phyloP scores from a whole-genome alignment of 2,888 invertebrate species.

The Hydrotaea cyrtoneurina region DNA sequence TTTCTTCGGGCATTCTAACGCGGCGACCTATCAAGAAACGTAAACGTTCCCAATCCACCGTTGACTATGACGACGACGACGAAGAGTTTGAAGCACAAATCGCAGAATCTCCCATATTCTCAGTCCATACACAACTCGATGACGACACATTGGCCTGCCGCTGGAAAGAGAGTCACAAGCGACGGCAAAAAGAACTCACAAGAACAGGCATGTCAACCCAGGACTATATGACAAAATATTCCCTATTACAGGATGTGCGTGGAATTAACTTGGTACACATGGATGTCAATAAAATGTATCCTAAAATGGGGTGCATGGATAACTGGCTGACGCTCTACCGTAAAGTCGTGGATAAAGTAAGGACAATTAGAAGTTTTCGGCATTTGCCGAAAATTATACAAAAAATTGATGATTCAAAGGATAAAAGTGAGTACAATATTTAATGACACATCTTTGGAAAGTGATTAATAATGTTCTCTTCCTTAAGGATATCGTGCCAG shows the following conservation, averaged over 20 bases:
- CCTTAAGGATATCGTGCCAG: constrained; percentile 52
- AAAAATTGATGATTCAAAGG: constrained; percentile 43
- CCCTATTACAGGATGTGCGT: constrained; percentile 23
- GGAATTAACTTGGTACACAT: constrained; percentile 47
- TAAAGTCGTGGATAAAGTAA: constrained; percentile 34
- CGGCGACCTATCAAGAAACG: constrained; percentile 11
- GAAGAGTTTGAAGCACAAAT: background rate
- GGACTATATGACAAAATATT: constrained; percentile 50
- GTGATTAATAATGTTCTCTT: too few relatives aligned
- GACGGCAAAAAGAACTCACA: constrained; percentile 12
- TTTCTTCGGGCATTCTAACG: constrained; percentile 27
- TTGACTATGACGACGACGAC: background rate
- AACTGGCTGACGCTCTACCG: constrained; percentile 52
- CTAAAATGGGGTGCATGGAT: constrained; percentile 29
- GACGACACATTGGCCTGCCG: constrained; percentile 38
- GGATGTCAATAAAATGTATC: constrained; percentile 55
- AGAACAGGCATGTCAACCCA: background rate
- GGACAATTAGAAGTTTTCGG: constrained; percentile 8
- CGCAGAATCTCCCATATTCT: constrained; percentile 4
- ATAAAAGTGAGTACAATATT: constrained; percentile 46
- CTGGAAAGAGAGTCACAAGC: constrained; percentile 39
- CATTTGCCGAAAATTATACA: constrained; percentile 1
- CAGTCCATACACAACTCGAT: constrained; percentile 16
- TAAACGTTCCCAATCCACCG: background rate
- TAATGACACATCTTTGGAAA: too few relatives aligned